Evolutionary conservation across 37 sponge, comb jelly and placozoan genomes (phyloP).

Genomic region (Ephydatia muelleri): DNA sequence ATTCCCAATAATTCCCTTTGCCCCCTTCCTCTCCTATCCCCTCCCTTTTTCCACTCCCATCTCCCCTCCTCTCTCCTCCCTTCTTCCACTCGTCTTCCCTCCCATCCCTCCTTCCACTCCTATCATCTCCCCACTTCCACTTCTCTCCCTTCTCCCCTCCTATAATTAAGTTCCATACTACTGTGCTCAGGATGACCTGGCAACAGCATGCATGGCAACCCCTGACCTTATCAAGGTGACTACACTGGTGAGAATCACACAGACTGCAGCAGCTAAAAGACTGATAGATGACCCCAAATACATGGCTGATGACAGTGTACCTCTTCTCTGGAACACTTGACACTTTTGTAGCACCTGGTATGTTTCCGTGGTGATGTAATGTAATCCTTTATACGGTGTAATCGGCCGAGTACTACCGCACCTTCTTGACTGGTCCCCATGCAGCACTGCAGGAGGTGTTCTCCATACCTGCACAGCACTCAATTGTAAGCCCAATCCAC

Average conservation of each 20-base stretch:
- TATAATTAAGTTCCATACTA: constrained; percentile 67
- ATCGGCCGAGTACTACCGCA: constrained; percentile 59
- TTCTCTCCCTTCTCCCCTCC: background rate
- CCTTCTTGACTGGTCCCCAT: constrained; percentile 23
- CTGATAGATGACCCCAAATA: constrained; percentile 54
- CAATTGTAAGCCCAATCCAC: constrained; percentile 46
- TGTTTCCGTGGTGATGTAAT: background rate
- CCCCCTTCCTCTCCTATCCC: background rate
- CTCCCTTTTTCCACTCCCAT: background rate
- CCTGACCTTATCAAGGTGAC: constrained; percentile 61
- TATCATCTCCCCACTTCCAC: background rate
- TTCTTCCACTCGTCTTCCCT: background rate
- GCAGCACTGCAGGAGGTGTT: constrained; percentile 25
- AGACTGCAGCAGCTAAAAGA: constrained; percentile 28
- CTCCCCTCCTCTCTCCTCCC: background rate
- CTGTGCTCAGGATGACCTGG: constrained; percentile 65
- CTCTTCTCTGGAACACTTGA: constrained; percentile 76
- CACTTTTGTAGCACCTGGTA: constrained; percentile 69
- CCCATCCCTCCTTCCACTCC: background rate
- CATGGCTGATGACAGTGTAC: constrained; percentile 53
- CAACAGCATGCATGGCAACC: constrained; percentile 45
- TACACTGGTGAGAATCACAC: constrained; percentile 54
- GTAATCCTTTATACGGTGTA: background rate
- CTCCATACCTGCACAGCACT: constrained; percentile 69
- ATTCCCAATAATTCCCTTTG: background rate